Percentiles rank a stretch among this genome's conserved stretches.
phyloP scores from a whole-genome alignment of 2,888 invertebrate species.

The Phyllotreta striolata region DNA sequence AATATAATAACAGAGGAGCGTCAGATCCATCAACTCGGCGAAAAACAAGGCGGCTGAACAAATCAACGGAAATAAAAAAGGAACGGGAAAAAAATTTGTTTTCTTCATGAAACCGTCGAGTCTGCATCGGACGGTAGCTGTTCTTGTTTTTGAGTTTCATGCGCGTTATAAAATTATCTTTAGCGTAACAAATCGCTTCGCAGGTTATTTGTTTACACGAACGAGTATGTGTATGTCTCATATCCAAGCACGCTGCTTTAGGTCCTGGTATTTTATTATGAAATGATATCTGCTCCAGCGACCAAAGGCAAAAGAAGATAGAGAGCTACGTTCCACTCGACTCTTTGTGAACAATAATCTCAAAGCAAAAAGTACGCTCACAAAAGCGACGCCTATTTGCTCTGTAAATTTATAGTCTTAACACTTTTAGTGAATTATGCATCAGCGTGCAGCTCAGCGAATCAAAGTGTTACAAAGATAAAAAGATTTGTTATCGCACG shows the following conservation, averaged over 20 bases:
- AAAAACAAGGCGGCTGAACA: conserved; percentile 12
- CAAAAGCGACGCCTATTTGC: conserved; percentile 24
- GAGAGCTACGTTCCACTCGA: conserved; percentile 14
- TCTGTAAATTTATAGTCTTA: conserved; percentile 27
- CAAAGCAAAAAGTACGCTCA: conserved; percentile 20
- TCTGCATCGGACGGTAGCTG: neutral
- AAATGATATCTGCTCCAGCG: conserved; percentile 1
- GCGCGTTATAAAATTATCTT: neutral
- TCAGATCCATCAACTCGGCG: conserved; percentile 17
- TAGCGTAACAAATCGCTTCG: too few species aligned
- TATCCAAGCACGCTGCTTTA: neutral
- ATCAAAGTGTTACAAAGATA: conserved; percentile 1
- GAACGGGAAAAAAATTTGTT: conserved; percentile 3
- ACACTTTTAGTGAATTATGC: conserved; percentile 26
- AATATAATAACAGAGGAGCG: conserved; percentile 25
- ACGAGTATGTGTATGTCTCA: neutral
- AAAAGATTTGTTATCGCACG: conserved; percentile 12
- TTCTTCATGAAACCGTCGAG: neutral
- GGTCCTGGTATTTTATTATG: conserved; percentile 12
- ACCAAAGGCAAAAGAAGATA: conserved; percentile 21
- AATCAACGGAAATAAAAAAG: conserved; percentile 14
- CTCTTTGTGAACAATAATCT: conserved; percentile 15
- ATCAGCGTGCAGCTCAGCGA: conserved; percentile 5
- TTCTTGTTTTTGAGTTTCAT: neutral
- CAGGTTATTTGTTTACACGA: too few species aligned